Percentiles rank a stretch among this genome's conserved stretches.
Evolutionary conservation across 2,888 invertebrate species (phyloP).

Genomic region (Xestia c-nigrum): DNA sequence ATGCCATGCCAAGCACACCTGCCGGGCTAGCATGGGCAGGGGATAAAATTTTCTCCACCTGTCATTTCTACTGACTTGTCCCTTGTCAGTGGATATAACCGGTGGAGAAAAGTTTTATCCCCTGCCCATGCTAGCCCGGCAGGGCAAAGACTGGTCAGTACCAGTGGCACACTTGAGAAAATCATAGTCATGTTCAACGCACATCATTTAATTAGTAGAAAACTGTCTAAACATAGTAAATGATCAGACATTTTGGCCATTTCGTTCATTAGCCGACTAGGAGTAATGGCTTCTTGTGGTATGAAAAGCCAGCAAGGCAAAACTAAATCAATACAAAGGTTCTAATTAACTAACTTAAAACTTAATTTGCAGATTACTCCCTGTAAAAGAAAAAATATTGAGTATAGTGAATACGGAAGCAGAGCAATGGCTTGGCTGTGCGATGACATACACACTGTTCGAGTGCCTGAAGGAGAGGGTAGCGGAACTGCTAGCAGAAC

Average conservation of each 20-base stretch:
- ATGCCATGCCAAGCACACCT: neutral
- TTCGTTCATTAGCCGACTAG: neutral
- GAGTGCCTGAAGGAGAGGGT: slow-evolving; percentile 97
- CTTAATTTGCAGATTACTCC: slow-evolving; percentile 88
- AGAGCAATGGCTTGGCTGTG: slow-evolving; percentile 96
- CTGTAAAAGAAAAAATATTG: slow-evolving; percentile 93
- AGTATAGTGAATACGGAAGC: slow-evolving; percentile 92
- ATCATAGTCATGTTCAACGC: neutral
- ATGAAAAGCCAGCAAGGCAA: neutral
- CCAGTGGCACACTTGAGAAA: neutral
- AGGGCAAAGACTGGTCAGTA: neutral
- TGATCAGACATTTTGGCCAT: neutral
- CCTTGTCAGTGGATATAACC: too few relatives aligned
- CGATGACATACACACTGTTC: slow-evolving; percentile 98
- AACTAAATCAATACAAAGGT: neutral
- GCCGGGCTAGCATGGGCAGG: too few relatives aligned
- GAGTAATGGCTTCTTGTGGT: too few relatives aligned
- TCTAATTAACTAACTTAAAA: neutral
- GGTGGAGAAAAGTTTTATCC: too few relatives aligned
- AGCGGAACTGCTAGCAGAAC: slow-evolving; percentile 92
- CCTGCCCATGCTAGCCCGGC: too few relatives aligned
- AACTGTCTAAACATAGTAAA: neutral
- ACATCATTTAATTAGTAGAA: neutral
- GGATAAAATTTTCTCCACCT: too few relatives aligned
- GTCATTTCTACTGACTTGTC: too few relatives aligned